Evolutionary conservation across 2,113 vertebrate species (phyloP).

Genomic region (Ptilorrhoa leucosticta): DNA sequence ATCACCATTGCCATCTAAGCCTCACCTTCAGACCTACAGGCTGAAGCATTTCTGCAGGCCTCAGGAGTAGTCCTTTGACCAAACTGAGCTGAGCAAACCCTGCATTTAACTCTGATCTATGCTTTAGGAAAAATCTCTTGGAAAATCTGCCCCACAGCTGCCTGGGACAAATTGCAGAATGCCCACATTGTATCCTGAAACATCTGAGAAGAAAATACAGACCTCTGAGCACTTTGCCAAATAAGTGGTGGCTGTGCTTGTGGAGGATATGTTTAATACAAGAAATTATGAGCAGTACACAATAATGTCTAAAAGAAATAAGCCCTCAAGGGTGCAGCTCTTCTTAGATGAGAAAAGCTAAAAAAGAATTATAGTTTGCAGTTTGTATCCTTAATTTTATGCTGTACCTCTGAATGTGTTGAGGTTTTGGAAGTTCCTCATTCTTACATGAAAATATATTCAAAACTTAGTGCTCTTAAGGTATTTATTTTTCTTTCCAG

Average conservation of each 20-base stretch:
- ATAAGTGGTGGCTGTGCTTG: background rate
- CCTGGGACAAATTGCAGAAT: background rate
- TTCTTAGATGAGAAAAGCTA: background rate
- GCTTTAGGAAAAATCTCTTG: background rate
- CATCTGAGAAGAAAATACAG: background rate
- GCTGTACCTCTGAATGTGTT: background rate
- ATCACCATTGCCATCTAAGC: background rate
- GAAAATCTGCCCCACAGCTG: background rate
- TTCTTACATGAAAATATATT: background rate
- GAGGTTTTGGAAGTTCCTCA: background rate
- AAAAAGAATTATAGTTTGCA: background rate
- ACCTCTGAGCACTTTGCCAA: background rate
- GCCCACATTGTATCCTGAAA: background rate
- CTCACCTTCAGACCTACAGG: background rate
- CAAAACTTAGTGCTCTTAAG: background rate
- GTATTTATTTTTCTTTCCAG: background rate
- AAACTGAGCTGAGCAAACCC: background rate
- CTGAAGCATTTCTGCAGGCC: background rate
- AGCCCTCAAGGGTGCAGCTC: background rate
- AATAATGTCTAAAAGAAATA: conserved; percentile 7
- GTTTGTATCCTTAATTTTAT: background rate
- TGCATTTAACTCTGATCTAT: background rate
- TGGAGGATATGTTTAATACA: background rate
- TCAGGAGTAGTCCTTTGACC: background rate
- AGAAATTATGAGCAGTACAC: background rate